These are phyloP conservation scores for Brachionus plicatilis DNA, from an alignment of 1,140 invertebrate genomes.

Conservation along the genomic window DNA sequence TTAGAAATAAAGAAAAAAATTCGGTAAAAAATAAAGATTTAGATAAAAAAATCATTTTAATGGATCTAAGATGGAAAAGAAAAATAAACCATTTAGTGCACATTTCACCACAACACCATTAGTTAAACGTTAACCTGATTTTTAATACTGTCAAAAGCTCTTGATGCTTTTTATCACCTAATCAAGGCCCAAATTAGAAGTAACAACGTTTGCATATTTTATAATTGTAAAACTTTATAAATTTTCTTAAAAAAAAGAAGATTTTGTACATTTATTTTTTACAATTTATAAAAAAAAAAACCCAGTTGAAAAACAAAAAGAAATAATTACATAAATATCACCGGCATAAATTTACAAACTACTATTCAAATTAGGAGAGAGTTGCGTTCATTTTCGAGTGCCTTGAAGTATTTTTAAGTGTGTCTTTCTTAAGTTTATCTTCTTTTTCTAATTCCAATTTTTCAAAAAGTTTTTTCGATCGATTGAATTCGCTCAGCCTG, in stretches of 20 bases:
- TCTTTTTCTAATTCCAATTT: conserved; percentile 10
- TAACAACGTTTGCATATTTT: background rate
- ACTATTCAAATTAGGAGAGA: background rate
- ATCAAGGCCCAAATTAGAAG: background rate
- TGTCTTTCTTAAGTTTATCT: background rate
- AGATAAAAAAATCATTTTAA: background rate
- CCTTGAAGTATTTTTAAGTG: background rate
- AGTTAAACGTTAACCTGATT: background rate
- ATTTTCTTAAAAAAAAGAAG: background rate
- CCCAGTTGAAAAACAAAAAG: conserved; percentile 9
- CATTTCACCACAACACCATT: background rate
- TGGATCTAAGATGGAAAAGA: background rate
- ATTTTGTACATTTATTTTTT: conserved; percentile 3
- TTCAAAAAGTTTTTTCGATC: conserved; percentile 16
- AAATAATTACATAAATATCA: conserved; percentile 29
- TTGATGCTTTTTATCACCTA: background rate
- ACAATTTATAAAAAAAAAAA: background rate
- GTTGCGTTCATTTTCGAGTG: conserved; percentile 34
- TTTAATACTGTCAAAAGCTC: background rate
- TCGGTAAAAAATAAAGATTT: background rate
- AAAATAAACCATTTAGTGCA: background rate
- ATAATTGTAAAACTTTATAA: background rate
- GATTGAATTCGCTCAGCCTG: background rate
- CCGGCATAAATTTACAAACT: background rate
- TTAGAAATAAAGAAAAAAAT: background rate